Evolutionary conservation across 2,888 invertebrate genomes (phyloP), one percentile per base, ranked within the genome.

Genomic region (Leistus spinibarbis): DNA sequence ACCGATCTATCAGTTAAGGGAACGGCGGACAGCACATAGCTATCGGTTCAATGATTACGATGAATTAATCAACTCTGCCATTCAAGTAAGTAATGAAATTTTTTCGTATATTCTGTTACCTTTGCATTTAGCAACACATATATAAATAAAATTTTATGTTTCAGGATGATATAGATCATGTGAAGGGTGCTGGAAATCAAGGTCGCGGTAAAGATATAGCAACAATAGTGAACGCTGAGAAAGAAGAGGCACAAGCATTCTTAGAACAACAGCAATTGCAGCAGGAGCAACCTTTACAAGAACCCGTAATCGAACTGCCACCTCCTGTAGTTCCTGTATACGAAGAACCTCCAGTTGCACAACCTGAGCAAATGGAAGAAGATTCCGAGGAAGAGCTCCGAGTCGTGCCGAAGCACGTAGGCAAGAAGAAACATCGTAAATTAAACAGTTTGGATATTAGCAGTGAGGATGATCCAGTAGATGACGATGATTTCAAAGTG

Each of bases 41-140:
- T 93, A 94, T 82, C 90, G 93, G 78, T 93, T 97, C 80, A 94
- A 95, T 83, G 98, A 98, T 85, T 99, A 95, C 86, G 99, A 99
- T 83, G 94, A 97, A 27, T 90, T 98, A 84, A 98, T 99, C 80
- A 95, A 96, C 83, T 95, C 95, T 56, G 98, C 98, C 9, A 92
- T 96, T 79, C 91, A 92, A 86, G 91, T 90, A 80, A 40, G 69
- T 69, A 27, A 17, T 27, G 17, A 13, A n/a, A 16, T 16, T n/a
- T n/a, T n/a, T n/a, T n/a, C n/a, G n/a, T n/a, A n/a, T n/a, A n/a
- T n/a, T n/a, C n/a, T n/a, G n/a, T n/a, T n/a, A n/a, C n/a, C n/a
- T n/a, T n/a, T n/a, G n/a, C n/a, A n/a, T n/a, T n/a, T n/a, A n/a
- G n/a, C n/a, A n/a, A n/a, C n/a, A n/a, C n/a, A n/a, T n/a, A n/a